Conservation (phyloP, 2,888 invertebrate species). For the Camptogramma bilineatum region DNA sequence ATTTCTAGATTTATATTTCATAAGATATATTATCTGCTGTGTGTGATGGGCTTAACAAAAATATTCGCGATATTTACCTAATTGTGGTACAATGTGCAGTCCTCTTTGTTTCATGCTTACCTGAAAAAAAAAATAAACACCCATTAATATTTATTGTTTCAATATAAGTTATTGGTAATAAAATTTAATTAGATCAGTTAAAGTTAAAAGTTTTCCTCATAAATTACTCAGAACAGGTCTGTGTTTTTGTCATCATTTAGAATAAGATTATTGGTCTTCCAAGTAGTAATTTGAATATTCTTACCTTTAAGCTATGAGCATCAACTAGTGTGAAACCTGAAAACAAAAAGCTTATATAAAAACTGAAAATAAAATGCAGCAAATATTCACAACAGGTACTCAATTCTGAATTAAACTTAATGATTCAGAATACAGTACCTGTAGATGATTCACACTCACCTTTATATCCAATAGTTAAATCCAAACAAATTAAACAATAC, state of each 20-base stretch:
- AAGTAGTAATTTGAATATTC: not conserved
- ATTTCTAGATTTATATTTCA: too few relatives aligned
- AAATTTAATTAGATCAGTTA: constrained; percentile 39
- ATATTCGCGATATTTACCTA: constrained; percentile 6
- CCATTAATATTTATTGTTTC: not conserved
- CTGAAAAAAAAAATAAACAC: constrained; percentile 48
- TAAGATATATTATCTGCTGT: too few relatives aligned
- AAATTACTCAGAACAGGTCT: constrained; percentile 71
- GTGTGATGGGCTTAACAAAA: too few relatives aligned
- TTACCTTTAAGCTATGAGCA: constrained; percentile 2
- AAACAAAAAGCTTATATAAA: constrained; percentile 3
- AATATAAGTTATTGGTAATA: not conserved
- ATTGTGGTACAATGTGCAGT: not conserved
- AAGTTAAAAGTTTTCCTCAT: constrained; percentile 56
- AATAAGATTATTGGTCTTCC: not conserved
- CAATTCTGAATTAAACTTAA: not conserved
- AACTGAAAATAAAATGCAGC: not conserved
- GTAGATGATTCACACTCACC: constrained; percentile 53
- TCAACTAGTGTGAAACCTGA: constrained; percentile 14
- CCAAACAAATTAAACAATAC: constrained; percentile 61
- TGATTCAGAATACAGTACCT: constrained; percentile 22
- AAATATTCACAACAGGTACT: not conserved
- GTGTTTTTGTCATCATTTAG: constrained; percentile 58
- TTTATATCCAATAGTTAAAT: constrained; percentile 31
- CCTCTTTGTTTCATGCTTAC: not conserved